phyloP scores from a whole-genome alignment of 2,888 invertebrate genomes.

The Cerastoderma edule region DNA sequence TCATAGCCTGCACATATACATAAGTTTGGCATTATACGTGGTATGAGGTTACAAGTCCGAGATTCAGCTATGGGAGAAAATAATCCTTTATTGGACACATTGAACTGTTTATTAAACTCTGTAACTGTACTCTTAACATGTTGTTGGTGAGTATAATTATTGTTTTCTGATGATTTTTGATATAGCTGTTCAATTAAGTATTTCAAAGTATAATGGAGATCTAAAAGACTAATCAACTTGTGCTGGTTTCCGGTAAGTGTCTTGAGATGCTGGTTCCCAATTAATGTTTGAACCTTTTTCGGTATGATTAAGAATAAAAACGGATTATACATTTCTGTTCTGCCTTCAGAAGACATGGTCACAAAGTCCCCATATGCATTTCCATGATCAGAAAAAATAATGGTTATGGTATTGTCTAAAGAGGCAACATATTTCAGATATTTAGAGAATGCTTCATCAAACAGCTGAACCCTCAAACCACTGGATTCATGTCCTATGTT shows the following conservation, averaged over 20 bases:
- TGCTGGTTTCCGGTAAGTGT: conserved; percentile 66
- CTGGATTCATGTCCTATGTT: conserved; percentile 74
- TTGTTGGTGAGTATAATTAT: background rate
- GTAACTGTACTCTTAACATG: conserved; percentile 14
- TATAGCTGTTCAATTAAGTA: conserved; percentile 35
- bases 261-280: conserved; percentile 55
- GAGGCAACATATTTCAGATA: conserved; percentile 57
- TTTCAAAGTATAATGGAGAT: conserved; percentile 70
- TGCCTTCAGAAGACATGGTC: conserved; percentile 63
- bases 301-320: conserved; percentile 73
- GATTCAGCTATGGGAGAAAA: conserved; percentile 53
- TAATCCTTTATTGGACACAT: conserved; percentile 61
- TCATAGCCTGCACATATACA: conserved; percentile 77
- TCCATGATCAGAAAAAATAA: conserved; percentile 77
- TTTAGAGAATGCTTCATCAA: conserved; percentile 64
- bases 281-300: conserved; percentile 44
- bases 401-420: conserved; percentile 68
- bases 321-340: conserved; percentile 73
- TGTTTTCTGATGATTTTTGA: background rate
- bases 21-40: conserved; percentile 69
- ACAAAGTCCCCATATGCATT: conserved; percentile 75
- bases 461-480: conserved; percentile 69
- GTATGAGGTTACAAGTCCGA: conserved; percentile 69
- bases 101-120: conserved; percentile 53
- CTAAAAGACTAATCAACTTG: conserved; percentile 68